Evolutionary conservation across 2,113 vertebrate species (phyloP), one percentile per base, ranked within the genome.

Genomic region (Pelecanus crispus): DNA sequence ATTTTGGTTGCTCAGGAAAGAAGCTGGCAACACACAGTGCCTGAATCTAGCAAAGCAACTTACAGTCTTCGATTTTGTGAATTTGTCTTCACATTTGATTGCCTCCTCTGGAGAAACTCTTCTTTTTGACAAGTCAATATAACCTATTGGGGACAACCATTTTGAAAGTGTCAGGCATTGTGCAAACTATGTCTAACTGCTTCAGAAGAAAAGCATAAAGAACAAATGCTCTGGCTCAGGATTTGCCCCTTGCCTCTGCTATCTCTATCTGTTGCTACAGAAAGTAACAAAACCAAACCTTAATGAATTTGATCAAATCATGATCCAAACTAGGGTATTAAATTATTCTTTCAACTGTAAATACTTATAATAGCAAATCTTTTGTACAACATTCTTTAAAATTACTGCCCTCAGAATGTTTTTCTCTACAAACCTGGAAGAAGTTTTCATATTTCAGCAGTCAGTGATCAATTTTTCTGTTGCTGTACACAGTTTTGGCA

Each of bases 41-140:
- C 49, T 47, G 14, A 90, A 90, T 47, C 52, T 0, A 86, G 40
- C 31, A 81, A 70, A 70, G 26, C 13, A 81, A 98, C 99, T 99
- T 98, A 99, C 99, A 93, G 99, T 99, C 98, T 99, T 99, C 29
- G 99, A 99, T 98, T 99, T 99, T 96, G 99, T 99, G 97, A 99
- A 99, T 97, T 99, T 99, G 95, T 99, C 99, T 98, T 99, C 99
- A 97, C 99, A 99, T 98, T 99, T 99, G 95, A 99, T 99, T 90
- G 99, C 99, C 96, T 99, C 99, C 92, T 99, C 99, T 95, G 99
- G 99, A 77, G 99, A 99, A 97, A 99, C 99, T 98, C 99, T 99
- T 98, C 99, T 99, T 98, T 99, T 99, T 75, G 99, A 99, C 96
- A 99, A 98, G 97, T 99, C 99, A 59, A 99, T 99, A 93, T 99